Percentiles rank a stretch among this genome's conserved stretches.
These are phyloP conservation scores for Tursiops truncatus DNA, from an alignment of 2,113 vertebrate genomes.

Conservation along the genomic window DNA sequence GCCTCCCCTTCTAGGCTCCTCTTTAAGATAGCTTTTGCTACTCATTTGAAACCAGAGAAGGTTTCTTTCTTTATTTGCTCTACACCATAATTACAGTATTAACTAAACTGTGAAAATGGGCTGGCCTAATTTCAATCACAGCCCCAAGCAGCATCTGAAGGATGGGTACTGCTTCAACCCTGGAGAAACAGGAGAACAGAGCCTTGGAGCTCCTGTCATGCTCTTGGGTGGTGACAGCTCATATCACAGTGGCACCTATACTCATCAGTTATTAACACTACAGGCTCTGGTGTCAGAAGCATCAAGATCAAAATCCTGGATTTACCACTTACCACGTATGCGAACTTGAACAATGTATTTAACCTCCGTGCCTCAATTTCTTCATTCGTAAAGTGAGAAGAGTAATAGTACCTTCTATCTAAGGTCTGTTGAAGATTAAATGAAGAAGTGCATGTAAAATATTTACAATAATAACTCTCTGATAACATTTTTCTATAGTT, in stretches of 20 bases:
- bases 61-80: background rate
- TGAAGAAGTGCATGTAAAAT: background rate
- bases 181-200: background rate
- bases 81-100: background rate
- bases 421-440: background rate
- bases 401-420: background rate
- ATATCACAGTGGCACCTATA: background rate
- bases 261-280: background rate
- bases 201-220: background rate
- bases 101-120: background rate
- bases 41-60: background rate
- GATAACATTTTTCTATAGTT: background rate
- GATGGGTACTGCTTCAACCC: background rate
- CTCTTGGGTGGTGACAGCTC: background rate
- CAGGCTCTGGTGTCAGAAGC: background rate
- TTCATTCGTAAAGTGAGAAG: background rate
- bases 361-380: background rate
- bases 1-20: background rate
- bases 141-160: background rate
- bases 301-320: background rate
- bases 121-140: background rate
- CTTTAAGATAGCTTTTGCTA: background rate
- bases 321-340: background rate
- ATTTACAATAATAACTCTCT: background rate
- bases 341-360: background rate